These are phyloP conservation scores for Sthenelais limicola DNA, from an alignment of 2,888 invertebrate genomes.

Conservation along the genomic window DNA sequence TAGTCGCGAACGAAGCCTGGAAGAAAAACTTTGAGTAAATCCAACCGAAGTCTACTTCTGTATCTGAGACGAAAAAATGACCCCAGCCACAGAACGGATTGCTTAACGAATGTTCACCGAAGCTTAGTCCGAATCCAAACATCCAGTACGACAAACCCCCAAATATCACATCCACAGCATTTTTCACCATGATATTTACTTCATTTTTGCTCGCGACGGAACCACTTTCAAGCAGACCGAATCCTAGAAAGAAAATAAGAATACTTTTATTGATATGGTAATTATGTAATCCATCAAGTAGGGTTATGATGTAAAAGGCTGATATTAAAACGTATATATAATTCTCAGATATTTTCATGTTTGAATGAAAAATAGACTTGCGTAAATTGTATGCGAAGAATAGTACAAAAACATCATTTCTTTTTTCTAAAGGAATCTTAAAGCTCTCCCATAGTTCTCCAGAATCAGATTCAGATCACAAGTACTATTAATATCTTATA, in stretches of 20 bases:
- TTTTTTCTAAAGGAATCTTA: too few species aligned
- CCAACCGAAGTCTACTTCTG: constrained; percentile 9
- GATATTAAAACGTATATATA: too few species aligned
- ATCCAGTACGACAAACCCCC: constrained; percentile 35
- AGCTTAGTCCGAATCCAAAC: constrained; percentile 34
- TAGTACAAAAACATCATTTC: too few species aligned
- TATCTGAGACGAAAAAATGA: constrained; percentile 70
- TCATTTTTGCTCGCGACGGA: constrained; percentile 36
- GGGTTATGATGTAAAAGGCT: too few species aligned
- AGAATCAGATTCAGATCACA: too few species aligned
- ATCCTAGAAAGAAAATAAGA: constrained; percentile 17
- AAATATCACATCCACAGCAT: constrained; percentile 31
- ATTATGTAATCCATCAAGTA: too few species aligned
- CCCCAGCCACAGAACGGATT: constrained; percentile 62
- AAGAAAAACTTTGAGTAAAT: constrained; percentile 40
- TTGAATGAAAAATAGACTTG: too few species aligned
- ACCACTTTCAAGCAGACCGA: constrained; percentile 38
- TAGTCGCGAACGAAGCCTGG: constrained; percentile 44
- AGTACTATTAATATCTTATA: too few species aligned
- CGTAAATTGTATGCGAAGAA: too few species aligned
- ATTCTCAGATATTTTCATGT: too few species aligned
- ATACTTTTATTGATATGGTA: too few species aligned
- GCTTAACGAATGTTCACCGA: constrained; percentile 73
- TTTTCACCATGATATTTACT: constrained; percentile 40
- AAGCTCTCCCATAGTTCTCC: too few species aligned